phyloP scores from a whole-genome alignment of 2,888 invertebrate genomes.

The Lasius fuliginosus region DNA sequence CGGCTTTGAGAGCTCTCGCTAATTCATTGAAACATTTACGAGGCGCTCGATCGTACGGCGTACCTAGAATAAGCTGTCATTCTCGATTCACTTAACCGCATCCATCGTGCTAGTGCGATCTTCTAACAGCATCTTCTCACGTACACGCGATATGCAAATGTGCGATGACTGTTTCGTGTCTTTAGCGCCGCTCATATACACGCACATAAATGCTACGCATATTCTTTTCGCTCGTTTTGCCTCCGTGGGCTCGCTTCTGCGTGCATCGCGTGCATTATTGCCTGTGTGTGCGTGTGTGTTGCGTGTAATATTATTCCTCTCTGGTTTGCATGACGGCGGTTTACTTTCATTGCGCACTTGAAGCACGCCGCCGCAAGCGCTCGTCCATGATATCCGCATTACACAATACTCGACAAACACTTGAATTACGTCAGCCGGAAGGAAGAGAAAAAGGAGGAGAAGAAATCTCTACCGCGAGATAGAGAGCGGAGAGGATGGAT shows the following conservation, averaged over 20 bases:
- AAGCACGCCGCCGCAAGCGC: conserved; percentile 4
- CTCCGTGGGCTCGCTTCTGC: not conserved
- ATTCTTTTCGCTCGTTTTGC: conserved; percentile 20
- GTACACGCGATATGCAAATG: conserved; percentile 10
- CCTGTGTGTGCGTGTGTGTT: not conserved
- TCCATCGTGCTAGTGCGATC: conserved; percentile 40
- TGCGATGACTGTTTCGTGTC: conserved; percentile 10
- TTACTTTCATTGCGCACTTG: conserved; percentile 39
- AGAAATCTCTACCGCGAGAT: not conserved
- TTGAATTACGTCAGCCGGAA: conserved; percentile 56
- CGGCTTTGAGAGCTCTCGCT: conserved; percentile 71
- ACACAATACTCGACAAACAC: conserved; percentile 50
- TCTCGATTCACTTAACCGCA: conserved; percentile 75
- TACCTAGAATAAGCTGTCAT: conserved; percentile 65
- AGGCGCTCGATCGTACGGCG: conserved; percentile 53
- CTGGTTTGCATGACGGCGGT: not conserved
- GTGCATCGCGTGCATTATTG: conserved; percentile 5
- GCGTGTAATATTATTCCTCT: conserved; percentile 20
- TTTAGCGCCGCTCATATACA: conserved; percentile 15
- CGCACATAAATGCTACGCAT: conserved; percentile 15
- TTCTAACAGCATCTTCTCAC: conserved; percentile 21
- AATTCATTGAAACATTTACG: conserved; percentile 78
- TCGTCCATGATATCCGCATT: conserved; percentile 8
- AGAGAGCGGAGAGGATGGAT: not conserved
- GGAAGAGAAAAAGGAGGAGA: conserved; percentile 11